Conservation (phyloP, 2,113 vertebrate genomes). For the Larimichthys crocea region DNA sequence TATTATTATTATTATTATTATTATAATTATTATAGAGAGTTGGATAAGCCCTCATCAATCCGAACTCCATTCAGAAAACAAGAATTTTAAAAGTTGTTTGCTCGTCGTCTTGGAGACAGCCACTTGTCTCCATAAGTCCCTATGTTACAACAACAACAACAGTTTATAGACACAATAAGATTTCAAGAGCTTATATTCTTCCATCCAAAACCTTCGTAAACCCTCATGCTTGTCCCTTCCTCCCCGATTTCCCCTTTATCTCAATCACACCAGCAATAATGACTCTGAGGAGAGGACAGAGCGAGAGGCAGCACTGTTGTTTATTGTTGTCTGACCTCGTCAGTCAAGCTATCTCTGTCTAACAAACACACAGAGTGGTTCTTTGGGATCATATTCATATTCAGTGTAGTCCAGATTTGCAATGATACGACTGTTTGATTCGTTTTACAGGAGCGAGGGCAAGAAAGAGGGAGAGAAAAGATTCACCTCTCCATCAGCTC, state of each 20-base stretch:
- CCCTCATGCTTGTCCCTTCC: constrained; percentile 46
- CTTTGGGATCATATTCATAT: not conserved
- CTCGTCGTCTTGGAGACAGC: too few relatives aligned
- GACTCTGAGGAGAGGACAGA: constrained; percentile 51
- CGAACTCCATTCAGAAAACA: too few relatives aligned
- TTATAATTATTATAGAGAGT: too few relatives aligned
- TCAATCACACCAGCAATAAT: constrained; percentile 86
- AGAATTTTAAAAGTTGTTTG: too few relatives aligned
- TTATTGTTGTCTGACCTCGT: not conserved
- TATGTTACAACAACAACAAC: too few relatives aligned
- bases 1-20: too few relatives aligned
- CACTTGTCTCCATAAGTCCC: too few relatives aligned
- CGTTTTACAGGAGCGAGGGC: constrained; percentile 3
- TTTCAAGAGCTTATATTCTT: not conserved
- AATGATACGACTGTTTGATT: not conserved
- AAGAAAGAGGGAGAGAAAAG: not conserved
- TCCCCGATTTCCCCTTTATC: constrained; percentile 35
- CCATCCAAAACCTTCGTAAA: not conserved
- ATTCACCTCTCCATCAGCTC: constrained; percentile 22
- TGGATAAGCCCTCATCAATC: too few relatives aligned
- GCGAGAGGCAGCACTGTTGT: constrained; percentile 40
- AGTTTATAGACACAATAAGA: not conserved
- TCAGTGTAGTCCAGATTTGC: not conserved
- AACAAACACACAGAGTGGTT: not conserved
- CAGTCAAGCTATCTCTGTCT: not conserved